Base-by-base conservation (phyloP, 1,140 invertebrate species). In the Druon quercuslanigerum region DNA sequence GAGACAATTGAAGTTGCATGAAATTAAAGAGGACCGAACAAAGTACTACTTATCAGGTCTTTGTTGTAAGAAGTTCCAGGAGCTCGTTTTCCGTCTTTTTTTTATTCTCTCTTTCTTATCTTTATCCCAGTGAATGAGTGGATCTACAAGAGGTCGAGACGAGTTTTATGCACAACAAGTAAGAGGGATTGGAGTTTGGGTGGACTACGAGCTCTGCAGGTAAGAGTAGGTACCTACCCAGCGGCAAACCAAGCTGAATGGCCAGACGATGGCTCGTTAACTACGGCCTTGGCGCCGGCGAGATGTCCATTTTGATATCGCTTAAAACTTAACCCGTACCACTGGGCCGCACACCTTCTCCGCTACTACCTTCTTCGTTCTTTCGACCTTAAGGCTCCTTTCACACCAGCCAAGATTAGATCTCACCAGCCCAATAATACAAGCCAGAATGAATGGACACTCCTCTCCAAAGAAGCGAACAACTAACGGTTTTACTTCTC, bases 221-320 rank as follows among this genome's bases (percentile, higher is more conserved):
- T 66, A 66, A 66, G 25, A 66, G 60, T 40, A 66, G 57, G 33
- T 74, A 74, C 80, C 76, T 77, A 78, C 79, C 25, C 25, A 73
- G 75, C 76, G 72, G 54, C 77, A 75, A 78, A 78, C 79, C 74
- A 73, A 81, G 74, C 83, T 83, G 83, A 84, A 84, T 84, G 83
- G 81, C 81, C 83, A 84, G 83, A 84, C 83, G 83, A 78, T 72
- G 79, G 82, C 81, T 84, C 83, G 83, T 84, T 84, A 84, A 81
- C 83, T 81, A 79, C 83, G 83, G 77, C 83, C 83, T 82, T 84
- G 83, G 81, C 81, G 81, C 81, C 83, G 80, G 72, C 74, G 81
- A 82, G 83, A 82, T 82, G 81, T 82, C 81, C 81, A 81, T 76
- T 82, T 82, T 84, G 83, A 84, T 84, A 84, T 72, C 71, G 78